Base-by-base conservation (phyloP, 1,140 invertebrate genomes). In the Zaprionus vittiger region DNA sequence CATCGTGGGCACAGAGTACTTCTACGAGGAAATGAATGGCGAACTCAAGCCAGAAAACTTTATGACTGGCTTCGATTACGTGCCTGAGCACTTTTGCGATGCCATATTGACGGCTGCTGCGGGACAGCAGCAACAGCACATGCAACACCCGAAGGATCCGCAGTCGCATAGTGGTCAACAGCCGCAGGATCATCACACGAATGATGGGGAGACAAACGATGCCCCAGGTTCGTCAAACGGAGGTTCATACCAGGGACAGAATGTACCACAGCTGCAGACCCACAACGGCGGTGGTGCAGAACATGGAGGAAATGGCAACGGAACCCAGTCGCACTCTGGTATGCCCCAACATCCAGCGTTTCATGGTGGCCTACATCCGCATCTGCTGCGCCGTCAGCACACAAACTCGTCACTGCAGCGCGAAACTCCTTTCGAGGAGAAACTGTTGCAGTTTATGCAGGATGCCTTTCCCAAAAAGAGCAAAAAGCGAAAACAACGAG, bases 11-110 rank as follows among this genome's bases (percentile, higher is more conserved):
- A 91, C 91, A 1, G 91, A 92, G 69, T 92, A 92, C 57, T 92
- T 92, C 22, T 92, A 92, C 61, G 91, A 92, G 70, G 91, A 92
- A 41, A 92, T 92, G 91, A 92, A 92, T 15, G 91, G 91, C 1
- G 91, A 92, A 60, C 78, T 92, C 0, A 92, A 92, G 44, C 89
- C 91, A 7, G 91, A 92, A 24, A 92, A 91, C 47, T 92, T 92
- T n/a, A 87, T 92, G 81, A 83, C 91, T 1, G 83, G 91, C 24
- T 91, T 92, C 7, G 91, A 92, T 52, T 92, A 91, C 56, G 89
- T 92, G 4, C 91, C 91, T 7, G 91, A 92, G 67, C 91, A 92
- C 54, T 82, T 92, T 64, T 92, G 91, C 47, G 91, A 92, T 89
- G 91, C 89, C 49, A 92, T 92, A 59, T 65, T 92, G 12, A 92